A percentile compares a stretch with the other conserved stretches of the same genome.
Evolutionary conservation across 2,113 vertebrate genomes (phyloP).

Genomic region (Noturus placidus): DNA sequence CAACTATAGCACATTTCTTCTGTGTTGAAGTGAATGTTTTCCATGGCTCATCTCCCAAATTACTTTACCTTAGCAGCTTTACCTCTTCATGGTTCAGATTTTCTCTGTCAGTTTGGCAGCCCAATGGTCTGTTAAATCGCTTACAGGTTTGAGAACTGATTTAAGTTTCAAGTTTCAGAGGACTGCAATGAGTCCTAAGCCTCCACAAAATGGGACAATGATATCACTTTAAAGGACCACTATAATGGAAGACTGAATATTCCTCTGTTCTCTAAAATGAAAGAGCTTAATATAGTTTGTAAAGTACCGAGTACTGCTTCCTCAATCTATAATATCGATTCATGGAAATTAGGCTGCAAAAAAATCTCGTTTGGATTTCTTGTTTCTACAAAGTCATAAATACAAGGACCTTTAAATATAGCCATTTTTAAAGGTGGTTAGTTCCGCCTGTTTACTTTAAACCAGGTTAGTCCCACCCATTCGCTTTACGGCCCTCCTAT

Average conservation of each 20-base stretch:
- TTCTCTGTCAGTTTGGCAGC: conserved; percentile 34
- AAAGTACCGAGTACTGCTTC: not conserved
- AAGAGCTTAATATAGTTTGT: not conserved
- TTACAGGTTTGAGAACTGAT: conserved; percentile 27
- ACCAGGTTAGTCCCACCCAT: too few species aligned
- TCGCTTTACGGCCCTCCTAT: too few species aligned
- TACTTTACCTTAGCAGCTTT: conserved; percentile 30
- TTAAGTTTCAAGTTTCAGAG: conserved; percentile 3
- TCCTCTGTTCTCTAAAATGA: not conserved
- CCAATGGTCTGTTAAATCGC: conserved; percentile 38
- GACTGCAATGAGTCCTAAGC: not conserved
- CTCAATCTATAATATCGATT: not conserved
- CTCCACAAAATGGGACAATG: not conserved
- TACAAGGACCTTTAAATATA: not conserved
- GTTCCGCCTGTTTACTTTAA: not conserved
- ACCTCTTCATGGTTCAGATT: conserved; percentile 50
- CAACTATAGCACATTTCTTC: not conserved
- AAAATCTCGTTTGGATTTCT: not conserved
- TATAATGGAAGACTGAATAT: not conserved
- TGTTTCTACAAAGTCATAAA: not conserved
- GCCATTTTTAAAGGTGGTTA: not conserved
- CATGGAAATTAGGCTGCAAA: too few species aligned
- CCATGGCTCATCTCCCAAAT: conserved; percentile 16
- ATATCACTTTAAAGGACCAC: not conserved
- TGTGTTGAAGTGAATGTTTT: conserved; percentile 28